phyloP scores from a whole-genome alignment of 2,888 invertebrate genomes.

The Dusona sp. region DNA sequence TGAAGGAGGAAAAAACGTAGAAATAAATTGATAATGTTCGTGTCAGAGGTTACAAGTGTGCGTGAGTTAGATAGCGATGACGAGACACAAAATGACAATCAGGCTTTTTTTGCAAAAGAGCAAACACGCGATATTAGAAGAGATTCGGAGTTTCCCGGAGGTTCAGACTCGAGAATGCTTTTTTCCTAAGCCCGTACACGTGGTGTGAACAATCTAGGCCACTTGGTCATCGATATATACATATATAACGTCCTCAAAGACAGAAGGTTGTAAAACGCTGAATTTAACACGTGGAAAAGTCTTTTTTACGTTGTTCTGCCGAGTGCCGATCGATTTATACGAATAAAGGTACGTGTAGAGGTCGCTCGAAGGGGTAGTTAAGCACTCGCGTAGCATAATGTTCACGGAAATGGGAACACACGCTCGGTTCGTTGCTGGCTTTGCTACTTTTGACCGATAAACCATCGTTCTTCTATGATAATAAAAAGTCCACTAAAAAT shows the following conservation, averaged over 20 bases:
- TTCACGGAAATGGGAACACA: conserved; percentile 61
- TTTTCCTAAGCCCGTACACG: conserved; percentile 11
- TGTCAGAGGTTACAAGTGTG: not conserved
- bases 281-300: conserved; percentile 13
- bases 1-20: not conserved
- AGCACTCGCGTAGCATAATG: conserved; percentile 8
- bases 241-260: not conserved
- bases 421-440: conserved; percentile 49
- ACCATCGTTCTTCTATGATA: conserved; percentile 33
- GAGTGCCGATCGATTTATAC: conserved; percentile 17
- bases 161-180: conserved; percentile 39
- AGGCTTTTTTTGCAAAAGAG: not conserved
- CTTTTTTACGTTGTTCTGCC: conserved; percentile 1
- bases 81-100: not conserved
- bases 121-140: conserved; percentile 9
- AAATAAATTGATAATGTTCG: not conserved
- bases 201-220: conserved; percentile 54
- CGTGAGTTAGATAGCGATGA: conserved; percentile 2
- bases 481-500: conserved; percentile 31
- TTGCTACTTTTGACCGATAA: conserved; percentile 50
- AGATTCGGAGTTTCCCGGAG: conserved; percentile 17
- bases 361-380: conserved; percentile 15
- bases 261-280: not conserved
- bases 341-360: conserved; percentile 1
- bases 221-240: conserved; percentile 30